Percentiles rank a stretch among this genome's conserved stretches.
phyloP scores from a whole-genome alignment of 2,797 vertebrate species.

The Agapornis canus region DNA sequence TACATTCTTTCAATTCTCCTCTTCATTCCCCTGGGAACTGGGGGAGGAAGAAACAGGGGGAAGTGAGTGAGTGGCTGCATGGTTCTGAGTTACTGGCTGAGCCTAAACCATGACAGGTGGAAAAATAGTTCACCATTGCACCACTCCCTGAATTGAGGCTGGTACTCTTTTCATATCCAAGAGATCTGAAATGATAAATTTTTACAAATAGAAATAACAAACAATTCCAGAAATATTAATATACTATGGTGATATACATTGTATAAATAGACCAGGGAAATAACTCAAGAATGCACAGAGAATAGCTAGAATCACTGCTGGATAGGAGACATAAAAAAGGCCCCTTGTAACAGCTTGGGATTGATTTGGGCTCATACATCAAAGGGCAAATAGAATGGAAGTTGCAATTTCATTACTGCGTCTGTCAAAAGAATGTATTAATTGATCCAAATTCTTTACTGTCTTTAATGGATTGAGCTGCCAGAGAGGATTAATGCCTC shows the following conservation, averaged over 20 bases:
- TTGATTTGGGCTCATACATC: neutral
- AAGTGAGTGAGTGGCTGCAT: neutral
- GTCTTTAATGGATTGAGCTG: constrained; percentile 75
- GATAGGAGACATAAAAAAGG: neutral
- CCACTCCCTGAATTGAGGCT: neutral
- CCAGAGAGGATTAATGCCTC: constrained; percentile 76
- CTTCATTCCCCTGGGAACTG: neutral
- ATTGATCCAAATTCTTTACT: constrained; percentile 62
- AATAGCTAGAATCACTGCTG: neutral
- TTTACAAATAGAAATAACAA: neutral
- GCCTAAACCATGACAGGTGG: neutral
- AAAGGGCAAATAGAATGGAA: constrained; percentile 52
- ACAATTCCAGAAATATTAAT: neutral
- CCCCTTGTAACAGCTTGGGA: neutral
- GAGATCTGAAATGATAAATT: neutral
- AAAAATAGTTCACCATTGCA: neutral
- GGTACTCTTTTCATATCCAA: neutral
- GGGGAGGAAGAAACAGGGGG: neutral
- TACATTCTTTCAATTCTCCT: neutral
- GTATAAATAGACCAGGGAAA: neutral
- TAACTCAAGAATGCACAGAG: neutral
- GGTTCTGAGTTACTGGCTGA: neutral
- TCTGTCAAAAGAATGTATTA: constrained; percentile 63
- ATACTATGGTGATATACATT: neutral
- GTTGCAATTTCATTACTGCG: constrained; percentile 34